Conservation (phyloP, 1,140 invertebrate genomes). For the Aricia agestis region DNA sequence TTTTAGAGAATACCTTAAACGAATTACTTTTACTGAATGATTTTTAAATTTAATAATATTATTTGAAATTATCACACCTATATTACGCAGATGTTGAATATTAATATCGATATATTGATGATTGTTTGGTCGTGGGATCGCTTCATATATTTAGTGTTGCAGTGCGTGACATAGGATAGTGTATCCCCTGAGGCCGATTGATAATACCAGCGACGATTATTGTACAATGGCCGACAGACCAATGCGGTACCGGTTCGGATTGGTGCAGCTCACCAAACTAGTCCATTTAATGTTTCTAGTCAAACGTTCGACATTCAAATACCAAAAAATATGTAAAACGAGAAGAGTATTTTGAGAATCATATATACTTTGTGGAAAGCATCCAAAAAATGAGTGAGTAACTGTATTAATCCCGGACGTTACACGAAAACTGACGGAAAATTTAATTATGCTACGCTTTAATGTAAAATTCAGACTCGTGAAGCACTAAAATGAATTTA, state of each 20-base stretch:
- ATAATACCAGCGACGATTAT: neutral
- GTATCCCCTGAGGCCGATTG: neutral
- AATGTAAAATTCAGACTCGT: neutral
- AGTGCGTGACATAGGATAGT: neutral
- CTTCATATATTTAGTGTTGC: neutral
- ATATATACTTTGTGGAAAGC: no score
- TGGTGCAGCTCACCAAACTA: neutral
- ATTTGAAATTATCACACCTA: no score
- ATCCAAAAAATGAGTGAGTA: neutral
- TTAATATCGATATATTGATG: neutral
- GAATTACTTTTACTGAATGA: no score
- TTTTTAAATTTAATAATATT: no score
- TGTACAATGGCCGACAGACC: neutral
- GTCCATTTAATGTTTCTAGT: neutral
- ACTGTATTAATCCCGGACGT: neutral
- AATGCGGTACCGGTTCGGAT: neutral
- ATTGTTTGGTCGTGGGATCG: neutral
- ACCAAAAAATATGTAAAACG: no score
- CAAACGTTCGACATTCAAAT: neutral
- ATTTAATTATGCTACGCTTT: neutral
- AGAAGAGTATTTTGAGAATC: no score
- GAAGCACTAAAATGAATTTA: neutral
- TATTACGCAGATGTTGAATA: neutral
- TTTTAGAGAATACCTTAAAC: no score
- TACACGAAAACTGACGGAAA: neutral